Base-by-base conservation (phyloP, 2,797 vertebrate species). In the Poeciliopsis presidionis region DNA sequence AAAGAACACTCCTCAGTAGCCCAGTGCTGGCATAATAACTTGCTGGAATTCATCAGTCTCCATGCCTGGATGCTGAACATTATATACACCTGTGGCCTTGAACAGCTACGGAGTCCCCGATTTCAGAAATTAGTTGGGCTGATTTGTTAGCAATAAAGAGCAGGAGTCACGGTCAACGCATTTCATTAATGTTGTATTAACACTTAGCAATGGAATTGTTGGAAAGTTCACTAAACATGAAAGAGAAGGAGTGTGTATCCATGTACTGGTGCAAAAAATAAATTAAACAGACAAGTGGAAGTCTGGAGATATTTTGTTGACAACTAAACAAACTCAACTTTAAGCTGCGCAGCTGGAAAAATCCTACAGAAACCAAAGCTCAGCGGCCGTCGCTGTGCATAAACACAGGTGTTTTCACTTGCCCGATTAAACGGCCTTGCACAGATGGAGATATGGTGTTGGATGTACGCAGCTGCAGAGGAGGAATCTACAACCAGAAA, bases 331-430 rank as follows among this genome's bases (percentile, higher is more conserved):
- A 28, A n/a, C 13, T 72, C 30, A 49, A 49, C 46, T 33, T 18
- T 72, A 33, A 47, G 45, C 18, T 28, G 13, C 18, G 16, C 70
- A 72, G 70, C n/a, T 72, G 28, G 46, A 33, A 72, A 33, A 47
- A 2, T 16, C 45, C 70, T 22, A 28, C n/a, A 30, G 70, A 72
- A 47, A 49, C 45, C 41, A 18, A 72, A 72, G 45, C 45, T 72
- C 28, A 65, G 16, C 13, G 1, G 14, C 16, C 28, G 25, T 71
- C 69, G 16, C 8, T 72, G 45, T 49, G 46, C 70, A 49, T 33
- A 72, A 33, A 72, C 45, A 72, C 70, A 72, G 16, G 70, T 72
- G 70, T 49, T 72, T 72, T 72, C 28, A 49, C 46, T 72, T 33
- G 70, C 28, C n/a, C 30, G 69, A 71, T 71, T 71, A 71, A 46